These are phyloP conservation scores for Potorous gilbertii DNA, from an alignment of 2,797 vertebrate genomes.

Conservation along the genomic window DNA sequence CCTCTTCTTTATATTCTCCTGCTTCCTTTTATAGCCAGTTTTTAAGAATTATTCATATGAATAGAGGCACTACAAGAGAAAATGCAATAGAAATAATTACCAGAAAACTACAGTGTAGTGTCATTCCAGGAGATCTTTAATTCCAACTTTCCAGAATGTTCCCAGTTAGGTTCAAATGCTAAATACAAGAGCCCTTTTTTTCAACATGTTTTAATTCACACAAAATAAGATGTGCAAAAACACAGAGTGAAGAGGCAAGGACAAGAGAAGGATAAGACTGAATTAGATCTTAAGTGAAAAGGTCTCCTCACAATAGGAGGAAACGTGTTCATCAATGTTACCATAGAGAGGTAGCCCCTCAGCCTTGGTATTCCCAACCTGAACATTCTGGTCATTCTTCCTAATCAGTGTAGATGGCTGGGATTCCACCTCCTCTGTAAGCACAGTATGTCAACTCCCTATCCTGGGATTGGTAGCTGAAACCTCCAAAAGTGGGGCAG, in stretches of 20 bases:
- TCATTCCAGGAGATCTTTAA: constrained; percentile 50
- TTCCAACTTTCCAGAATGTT: constrained; percentile 55
- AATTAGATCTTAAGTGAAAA: neutral
- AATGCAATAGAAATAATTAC: constrained; percentile 59
- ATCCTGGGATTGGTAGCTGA: neutral
- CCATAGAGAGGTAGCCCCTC: neutral
- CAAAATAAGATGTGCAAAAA: neutral
- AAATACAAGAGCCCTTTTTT: neutral
- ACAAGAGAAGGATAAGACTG: neutral
- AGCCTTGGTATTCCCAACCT: neutral
- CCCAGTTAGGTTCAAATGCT: neutral
- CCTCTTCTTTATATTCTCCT: constrained; percentile 9
- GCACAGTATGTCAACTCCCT: neutral
- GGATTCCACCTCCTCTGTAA: neutral
- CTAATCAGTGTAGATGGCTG: neutral
- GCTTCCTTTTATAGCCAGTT: constrained; percentile 26
- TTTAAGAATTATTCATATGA: constrained; percentile 50
- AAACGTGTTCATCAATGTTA: neutral
- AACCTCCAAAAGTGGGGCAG: neutral
- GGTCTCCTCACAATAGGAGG: neutral
- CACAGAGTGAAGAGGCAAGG: neutral
- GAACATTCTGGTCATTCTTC: neutral
- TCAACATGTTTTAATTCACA: neutral
- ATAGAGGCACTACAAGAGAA: constrained; percentile 53
- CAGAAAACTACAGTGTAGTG: constrained; percentile 31